Base-by-base conservation (phyloP, 2,888 invertebrate species). In the Athripsodes cinereus region DNA sequence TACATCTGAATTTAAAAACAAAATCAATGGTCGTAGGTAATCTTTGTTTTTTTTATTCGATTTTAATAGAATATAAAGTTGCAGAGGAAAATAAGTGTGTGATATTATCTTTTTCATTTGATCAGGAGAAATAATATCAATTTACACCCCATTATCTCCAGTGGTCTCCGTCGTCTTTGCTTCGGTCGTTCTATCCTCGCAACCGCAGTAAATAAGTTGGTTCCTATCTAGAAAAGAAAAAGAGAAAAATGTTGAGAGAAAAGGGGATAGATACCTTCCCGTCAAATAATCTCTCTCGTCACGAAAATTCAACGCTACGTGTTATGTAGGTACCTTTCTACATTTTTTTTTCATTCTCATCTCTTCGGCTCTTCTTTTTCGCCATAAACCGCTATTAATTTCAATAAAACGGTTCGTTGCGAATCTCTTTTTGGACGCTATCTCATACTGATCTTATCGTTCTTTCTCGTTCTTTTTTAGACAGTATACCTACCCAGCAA, bases 351-450 rank as follows among this genome's bases (percentile, higher is more conserved):
- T n/a, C n/a, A n/a, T n/a, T n/a, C n/a, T n/a, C n/a, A n/a, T n/a
- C n/a, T n/a, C n/a, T n/a, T n/a, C n/a, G n/a, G n/a, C n/a, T 40
- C 13, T 40, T 40, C 13, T 16, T 40, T 11, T 40, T 50, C 55
- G 35, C 21, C 46, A 19, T 34, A 49, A 20, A 31, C 49, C 35
- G 40, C 55, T 55, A 55, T 55, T 55, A 55, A 55, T 55, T 49
- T 55, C 55, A 55, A 55, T 55, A 51, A 56, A 50, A 22, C 22
- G 21, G 34, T 21, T 21, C 46, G 21, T 22, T 35, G 52, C 52
- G 50, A 52, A 56, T 22, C 51, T 44, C 52, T 51, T 3, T 16
- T 40, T 3, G 56, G 56, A 56, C 56, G 52, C 52, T 56, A 56
- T 56, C 56, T 40, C 40, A 2, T 40, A 3, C 40, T 5, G n/a